A percentile compares a stretch with the other conserved stretches of the same genome.
Conservation (phyloP, 2,113 vertebrate genomes). For the Myrmecophaga tridactyla region DNA sequence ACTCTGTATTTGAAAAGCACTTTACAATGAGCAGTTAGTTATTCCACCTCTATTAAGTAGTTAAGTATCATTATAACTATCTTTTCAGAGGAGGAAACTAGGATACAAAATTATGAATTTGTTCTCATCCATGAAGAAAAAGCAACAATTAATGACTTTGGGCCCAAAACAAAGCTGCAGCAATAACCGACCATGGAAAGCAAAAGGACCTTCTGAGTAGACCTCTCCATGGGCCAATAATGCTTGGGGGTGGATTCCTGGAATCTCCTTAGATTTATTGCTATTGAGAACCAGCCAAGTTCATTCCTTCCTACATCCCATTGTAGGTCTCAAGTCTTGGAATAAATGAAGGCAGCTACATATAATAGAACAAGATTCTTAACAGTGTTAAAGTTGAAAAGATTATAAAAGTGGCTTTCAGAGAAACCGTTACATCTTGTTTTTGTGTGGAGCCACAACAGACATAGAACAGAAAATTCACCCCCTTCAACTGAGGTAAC, state of each 20-base stretch:
- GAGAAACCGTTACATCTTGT: background rate
- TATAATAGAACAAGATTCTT: background rate
- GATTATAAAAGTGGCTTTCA: background rate
- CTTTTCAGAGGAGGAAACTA: slow-evolving; percentile 46
- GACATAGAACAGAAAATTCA: background rate
- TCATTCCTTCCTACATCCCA: background rate
- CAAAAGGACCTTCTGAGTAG: background rate
- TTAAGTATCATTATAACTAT: slow-evolving; percentile 31
- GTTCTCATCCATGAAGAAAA: slow-evolving; percentile 12
- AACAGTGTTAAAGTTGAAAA: background rate
- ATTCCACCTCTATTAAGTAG: background rate
- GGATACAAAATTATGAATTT: slow-evolving; percentile 48
- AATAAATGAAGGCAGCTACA: background rate
- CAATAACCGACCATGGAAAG: background rate
- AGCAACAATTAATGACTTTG: background rate
- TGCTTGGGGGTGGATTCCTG: background rate
- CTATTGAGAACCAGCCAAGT: background rate
- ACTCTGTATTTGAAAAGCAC: slow-evolving; percentile 56
- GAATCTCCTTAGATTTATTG: background rate
- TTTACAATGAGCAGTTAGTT: slow-evolving; percentile 60
- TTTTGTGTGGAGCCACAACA: background rate
- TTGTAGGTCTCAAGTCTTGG: background rate
- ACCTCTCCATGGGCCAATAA: background rate
- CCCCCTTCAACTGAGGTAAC: background rate
- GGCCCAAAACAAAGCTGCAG: background rate